phyloP scores from a whole-genome alignment of 2,888 invertebrate genomes.

The Epicampocera succincta region DNA sequence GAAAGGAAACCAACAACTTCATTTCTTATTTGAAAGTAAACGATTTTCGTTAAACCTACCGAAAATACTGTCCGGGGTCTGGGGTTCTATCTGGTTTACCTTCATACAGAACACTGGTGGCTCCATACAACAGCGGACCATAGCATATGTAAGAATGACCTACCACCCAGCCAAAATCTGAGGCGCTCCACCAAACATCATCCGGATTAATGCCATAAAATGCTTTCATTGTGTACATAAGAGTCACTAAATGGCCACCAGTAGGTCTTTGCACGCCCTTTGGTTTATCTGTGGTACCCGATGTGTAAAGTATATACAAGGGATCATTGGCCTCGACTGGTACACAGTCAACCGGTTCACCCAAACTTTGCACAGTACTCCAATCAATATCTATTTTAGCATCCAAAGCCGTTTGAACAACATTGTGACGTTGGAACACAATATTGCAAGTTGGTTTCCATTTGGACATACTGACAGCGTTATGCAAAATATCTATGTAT shows the following conservation, averaged over 20 bases:
- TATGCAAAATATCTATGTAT: slow-evolving; percentile 80
- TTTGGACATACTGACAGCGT: slow-evolving; percentile 87
- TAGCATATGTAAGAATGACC: slow-evolving; percentile 98
- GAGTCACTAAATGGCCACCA: slow-evolving; percentile 92
- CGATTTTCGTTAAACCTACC: slow-evolving; percentile 82
- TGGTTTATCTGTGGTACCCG: slow-evolving; percentile 88
- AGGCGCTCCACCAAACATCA: slow-evolving; percentile 95
- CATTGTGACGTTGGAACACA: slow-evolving; percentile 89
- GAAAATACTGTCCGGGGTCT: slow-evolving; percentile 94
- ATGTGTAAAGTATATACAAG: slow-evolving; percentile 95
- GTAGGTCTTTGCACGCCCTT: slow-evolving; percentile 93
- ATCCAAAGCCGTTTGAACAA: slow-evolving; percentile 85
- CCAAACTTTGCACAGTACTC: slow-evolving; percentile 86
- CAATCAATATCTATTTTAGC: slow-evolving; percentile 88
- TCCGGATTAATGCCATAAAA: slow-evolving; percentile 91
- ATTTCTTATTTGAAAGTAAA: not conserved
- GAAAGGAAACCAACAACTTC: slow-evolving; percentile 60
- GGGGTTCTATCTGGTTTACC: slow-evolving; percentile 98
- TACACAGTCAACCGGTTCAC: slow-evolving; percentile 89
- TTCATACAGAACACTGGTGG: slow-evolving; percentile 91
- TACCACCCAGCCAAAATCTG: slow-evolving; percentile 91
- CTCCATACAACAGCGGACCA: slow-evolving; percentile 90
- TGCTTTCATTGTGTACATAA: slow-evolving; percentile 92
- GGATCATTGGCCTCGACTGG: slow-evolving; percentile 94
- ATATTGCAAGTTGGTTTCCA: slow-evolving; percentile 91